These are phyloP conservation scores for Keiferia lycopersicella DNA, from an alignment of 2,888 invertebrate genomes.

Conservation along the genomic window DNA sequence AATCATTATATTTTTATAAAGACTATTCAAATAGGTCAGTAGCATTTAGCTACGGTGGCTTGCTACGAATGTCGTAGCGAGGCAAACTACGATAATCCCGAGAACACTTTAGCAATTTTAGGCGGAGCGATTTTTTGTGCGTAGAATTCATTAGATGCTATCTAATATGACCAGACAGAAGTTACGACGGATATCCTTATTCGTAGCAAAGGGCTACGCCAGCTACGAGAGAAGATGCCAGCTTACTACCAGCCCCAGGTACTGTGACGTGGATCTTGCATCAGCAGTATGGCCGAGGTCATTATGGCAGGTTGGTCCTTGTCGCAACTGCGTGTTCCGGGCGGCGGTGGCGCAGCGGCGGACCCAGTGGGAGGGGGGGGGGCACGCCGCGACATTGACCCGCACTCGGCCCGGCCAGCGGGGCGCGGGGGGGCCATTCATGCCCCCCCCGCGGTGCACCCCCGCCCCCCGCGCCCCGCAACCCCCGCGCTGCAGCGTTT, in stretches of 20 bases:
- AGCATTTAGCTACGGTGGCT: too few relatives aligned
- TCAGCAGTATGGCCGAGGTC: neutral
- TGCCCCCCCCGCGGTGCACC: slow-evolving; percentile 37
- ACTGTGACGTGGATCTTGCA: neutral
- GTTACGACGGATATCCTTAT: too few relatives aligned
- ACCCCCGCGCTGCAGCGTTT: slow-evolving; percentile 13
- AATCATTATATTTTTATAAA: too few relatives aligned
- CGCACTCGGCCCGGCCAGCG: slow-evolving; percentile 43
- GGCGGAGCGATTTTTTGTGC: too few relatives aligned
- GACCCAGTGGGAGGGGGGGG: slow-evolving; percentile 22
- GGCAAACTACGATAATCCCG: too few relatives aligned
- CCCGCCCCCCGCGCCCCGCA: slow-evolving; percentile 1
- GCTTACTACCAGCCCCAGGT: neutral
- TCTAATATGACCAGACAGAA: too few relatives aligned
- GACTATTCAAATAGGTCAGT: too few relatives aligned
- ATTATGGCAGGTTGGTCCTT: neutral
- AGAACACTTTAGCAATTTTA: too few relatives aligned
- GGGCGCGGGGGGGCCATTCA: slow-evolving; percentile 61
- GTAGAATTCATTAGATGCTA: too few relatives aligned
- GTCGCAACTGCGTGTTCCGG: neutral
- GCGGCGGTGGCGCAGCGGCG: neutral
- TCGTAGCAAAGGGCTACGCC: too few relatives aligned
- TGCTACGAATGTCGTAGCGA: too few relatives aligned
- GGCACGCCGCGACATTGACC: slow-evolving; percentile 65
- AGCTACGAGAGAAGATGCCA: too few relatives aligned